A percentile compares a stretch with the other conserved stretches of the same genome.
These are phyloP conservation scores for Arbacia lixula DNA, from an alignment of 53 echinoderm and acorn worm species.

Conservation along the genomic window DNA sequence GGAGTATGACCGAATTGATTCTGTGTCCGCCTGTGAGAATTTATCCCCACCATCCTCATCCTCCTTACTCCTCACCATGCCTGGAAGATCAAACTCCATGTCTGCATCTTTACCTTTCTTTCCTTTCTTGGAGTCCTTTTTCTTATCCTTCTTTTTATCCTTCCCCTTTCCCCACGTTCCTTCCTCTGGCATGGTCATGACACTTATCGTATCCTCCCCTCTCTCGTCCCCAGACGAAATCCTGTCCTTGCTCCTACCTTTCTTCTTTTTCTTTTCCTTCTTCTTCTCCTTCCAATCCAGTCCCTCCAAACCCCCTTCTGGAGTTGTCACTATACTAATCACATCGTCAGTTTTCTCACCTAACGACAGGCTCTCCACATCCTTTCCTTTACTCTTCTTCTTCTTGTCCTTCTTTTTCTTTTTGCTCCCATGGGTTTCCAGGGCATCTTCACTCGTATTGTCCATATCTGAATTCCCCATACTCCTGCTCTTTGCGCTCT, in stretches of 20 bases:
- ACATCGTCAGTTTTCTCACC: slow-evolving; percentile 43
- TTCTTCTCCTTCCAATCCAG: slow-evolving; percentile 38
- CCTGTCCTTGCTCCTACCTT: slow-evolving; percentile 22
- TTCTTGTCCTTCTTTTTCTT: slow-evolving; percentile 42
- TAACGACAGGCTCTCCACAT: slow-evolving; percentile 17
- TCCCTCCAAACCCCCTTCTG: slow-evolving; percentile 4
- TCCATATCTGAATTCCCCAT: slow-evolving; percentile 30
- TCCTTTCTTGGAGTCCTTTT: slow-evolving; percentile 55
- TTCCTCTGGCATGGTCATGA: slow-evolving; percentile 21
- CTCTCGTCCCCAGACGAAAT: not conserved
- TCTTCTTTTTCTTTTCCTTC: slow-evolving; percentile 48
- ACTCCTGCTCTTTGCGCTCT: slow-evolving; percentile 35
- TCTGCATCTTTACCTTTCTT: slow-evolving; percentile 40
- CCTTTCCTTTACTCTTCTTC: slow-evolving; percentile 63
- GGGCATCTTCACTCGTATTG: slow-evolving; percentile 30
- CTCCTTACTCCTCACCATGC: not conserved
- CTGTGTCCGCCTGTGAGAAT: slow-evolving; percentile 16
- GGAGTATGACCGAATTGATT: not conserved
- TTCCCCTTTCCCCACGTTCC: slow-evolving; percentile 15
- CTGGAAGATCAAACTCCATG: not conserved
- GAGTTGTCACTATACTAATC: slow-evolving; percentile 33
- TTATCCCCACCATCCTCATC: slow-evolving; percentile 3
- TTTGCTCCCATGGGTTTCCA: slow-evolving; percentile 13
- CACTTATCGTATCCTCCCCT: slow-evolving; percentile 6
- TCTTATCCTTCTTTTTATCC: slow-evolving; percentile 51